Evolutionary conservation across 2,797 vertebrate species (phyloP).

Genomic region (Anas acuta): DNA sequence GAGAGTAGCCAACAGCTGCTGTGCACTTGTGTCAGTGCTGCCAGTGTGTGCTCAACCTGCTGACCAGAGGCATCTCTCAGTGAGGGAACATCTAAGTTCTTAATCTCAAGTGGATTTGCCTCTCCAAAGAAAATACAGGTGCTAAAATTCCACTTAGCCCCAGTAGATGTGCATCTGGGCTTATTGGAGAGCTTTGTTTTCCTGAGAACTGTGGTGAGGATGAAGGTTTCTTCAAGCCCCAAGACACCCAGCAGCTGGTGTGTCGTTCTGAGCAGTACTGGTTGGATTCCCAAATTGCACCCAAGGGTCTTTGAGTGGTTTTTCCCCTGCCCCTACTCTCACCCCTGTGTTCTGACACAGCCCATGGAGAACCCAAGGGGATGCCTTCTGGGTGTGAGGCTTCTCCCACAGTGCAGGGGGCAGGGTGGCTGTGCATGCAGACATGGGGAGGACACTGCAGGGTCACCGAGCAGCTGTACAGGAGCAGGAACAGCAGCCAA

Average conservation of each 20-base stretch:
- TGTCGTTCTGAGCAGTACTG: not conserved
- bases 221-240: not conserved
- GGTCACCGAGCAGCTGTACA: not conserved
- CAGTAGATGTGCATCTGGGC: not conserved
- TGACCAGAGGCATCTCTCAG: not conserved
- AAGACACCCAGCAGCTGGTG: not conserved
- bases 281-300: not conserved
- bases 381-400: not conserved
- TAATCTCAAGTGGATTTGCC: not conserved
- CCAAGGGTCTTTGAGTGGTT: not conserved
- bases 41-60: not conserved
- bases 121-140: not conserved
- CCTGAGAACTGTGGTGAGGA: not conserved
- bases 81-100: not conserved
- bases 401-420: accelerated
- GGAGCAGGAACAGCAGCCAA: not conserved
- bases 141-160: not conserved
- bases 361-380: not conserved
- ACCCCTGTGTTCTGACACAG: accelerated
- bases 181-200: not conserved
- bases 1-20: not conserved
- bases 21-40: not conserved
- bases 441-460: not conserved
- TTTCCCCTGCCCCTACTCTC: not conserved
- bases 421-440: not conserved